Evolutionary conservation across 2,888 invertebrate genomes (phyloP), one percentile per base, ranked within the genome.

Genomic region (Cantharis rufa): DNA sequence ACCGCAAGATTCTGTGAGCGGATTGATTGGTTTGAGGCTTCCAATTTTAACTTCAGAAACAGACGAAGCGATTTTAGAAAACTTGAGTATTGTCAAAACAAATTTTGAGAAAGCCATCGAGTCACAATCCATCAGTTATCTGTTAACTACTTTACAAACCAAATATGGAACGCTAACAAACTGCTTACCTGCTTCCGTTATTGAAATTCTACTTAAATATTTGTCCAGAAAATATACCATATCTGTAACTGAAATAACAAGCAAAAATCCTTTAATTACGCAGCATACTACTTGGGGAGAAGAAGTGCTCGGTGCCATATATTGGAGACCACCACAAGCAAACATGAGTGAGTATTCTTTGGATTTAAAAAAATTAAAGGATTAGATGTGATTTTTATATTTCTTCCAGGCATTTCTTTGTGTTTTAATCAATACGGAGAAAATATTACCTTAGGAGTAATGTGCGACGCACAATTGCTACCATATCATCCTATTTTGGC

Each of bases 281-380:
- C 89, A 92, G 79, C 89, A 89, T 1, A 91, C 92, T 9, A 82
- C 92, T 15, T 93, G 93, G 90, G 92, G 93, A 0, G 92, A 93
- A 79, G 90, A 91, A 10, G 90, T 94, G 1, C 90, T 90, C 3
- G 89, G 90, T 62, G 91, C 92, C 0, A 88, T 94, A 72, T 94
- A 93, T 83, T 94, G 93, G 93, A 89, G 93, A 80, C 94, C 94
- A 11, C 93, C 94, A 0, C 94, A 94, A 86, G 93, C 94, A 72
- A 94, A 94, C 86, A 93, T 93, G 79, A 92, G 94, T 94, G 86
- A 90, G 92, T 21, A 21, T 21, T 21, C 21, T 5, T 18, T 21
- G 5, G 21, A 21, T 21, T 21, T 5, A 21, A 21, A 21, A 21
- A 21, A 21, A 5, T 5, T 5, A 0, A n/a, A 63, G 16, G 11